Conservation (phyloP, 2,888 invertebrate genomes). For the Gandaritis pyraliata region DNA sequence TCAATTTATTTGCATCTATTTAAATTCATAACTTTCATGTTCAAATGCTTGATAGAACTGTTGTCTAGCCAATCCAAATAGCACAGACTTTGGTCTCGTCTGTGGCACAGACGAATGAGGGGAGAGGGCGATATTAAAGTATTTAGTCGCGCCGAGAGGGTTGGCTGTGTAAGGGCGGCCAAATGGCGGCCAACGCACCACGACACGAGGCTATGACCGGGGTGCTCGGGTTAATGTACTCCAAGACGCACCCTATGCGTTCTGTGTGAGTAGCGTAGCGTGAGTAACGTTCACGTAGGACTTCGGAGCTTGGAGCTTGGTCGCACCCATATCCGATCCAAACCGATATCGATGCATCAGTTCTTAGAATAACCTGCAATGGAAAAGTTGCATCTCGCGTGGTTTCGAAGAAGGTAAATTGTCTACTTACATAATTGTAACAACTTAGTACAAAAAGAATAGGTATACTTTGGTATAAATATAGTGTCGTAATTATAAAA, state of each 20-base stretch:
- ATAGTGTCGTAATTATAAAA: too few species aligned
- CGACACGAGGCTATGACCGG: slow-evolving; percentile 48
- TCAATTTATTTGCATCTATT: too few species aligned
- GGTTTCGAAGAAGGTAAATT: too few species aligned
- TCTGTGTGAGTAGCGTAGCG: slow-evolving; percentile 30
- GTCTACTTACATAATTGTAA: too few species aligned
- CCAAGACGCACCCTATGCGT: slow-evolving; percentile 42
- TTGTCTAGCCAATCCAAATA: too few species aligned
- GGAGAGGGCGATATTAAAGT: slow-evolving; percentile 62
- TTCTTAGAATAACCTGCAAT: slow-evolving; percentile 7
- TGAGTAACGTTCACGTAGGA: slow-evolving; percentile 32
- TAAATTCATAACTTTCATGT: too few species aligned
- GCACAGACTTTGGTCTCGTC: slow-evolving; percentile 47
- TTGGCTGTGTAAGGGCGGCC: slow-evolving; percentile 57
- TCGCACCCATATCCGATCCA: slow-evolving; percentile 29
- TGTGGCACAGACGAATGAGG: slow-evolving; percentile 52
- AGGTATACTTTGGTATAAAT: too few species aligned
- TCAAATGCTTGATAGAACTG: too few species aligned
- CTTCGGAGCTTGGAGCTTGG: slow-evolving; percentile 23
- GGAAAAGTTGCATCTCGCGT: background rate
- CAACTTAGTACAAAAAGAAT: too few species aligned
- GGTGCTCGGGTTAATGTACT: slow-evolving; percentile 55
- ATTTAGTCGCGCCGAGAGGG: slow-evolving; percentile 54
- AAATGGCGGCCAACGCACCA: slow-evolving; percentile 50
- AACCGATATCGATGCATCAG: slow-evolving; percentile 24